Percentiles rank a stretch among this genome's conserved stretches.
These are phyloP conservation scores for Melangyna quadrimaculata DNA, from an alignment of 2,888 invertebrate species.

Conservation along the genomic window DNA sequence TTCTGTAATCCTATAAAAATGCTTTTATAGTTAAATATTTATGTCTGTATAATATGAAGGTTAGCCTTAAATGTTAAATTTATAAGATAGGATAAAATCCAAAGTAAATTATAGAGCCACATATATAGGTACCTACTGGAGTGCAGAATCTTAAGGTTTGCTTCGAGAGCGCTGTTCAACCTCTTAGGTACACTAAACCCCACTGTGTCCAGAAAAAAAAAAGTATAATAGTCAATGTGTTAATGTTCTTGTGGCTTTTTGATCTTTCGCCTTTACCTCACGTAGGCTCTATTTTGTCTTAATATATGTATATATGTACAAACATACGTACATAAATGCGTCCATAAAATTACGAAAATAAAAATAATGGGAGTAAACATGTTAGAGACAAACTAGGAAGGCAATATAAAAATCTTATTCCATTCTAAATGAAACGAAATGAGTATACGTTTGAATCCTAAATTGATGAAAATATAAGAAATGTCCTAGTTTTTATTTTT, in stretches of 20 bases:
- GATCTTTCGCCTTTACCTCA: not conserved
- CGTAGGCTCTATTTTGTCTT: not conserved
- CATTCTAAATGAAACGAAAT: slow-evolving; percentile 9
- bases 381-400: slow-evolving; percentile 14
- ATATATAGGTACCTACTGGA: too few species aligned
- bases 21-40: not conserved
- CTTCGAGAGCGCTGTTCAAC: not conserved
- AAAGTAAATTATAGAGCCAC: not conserved
- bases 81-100: not conserved
- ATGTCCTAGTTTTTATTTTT: not conserved
- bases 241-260: slow-evolving; percentile 7
- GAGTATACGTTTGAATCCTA: slow-evolving; percentile 2
- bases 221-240: not conserved
- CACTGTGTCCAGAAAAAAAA: not conserved
- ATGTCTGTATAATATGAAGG: not conserved
- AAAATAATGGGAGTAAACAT: not conserved
- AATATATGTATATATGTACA: too few species aligned
- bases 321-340: not conserved
- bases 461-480: not conserved
- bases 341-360: slow-evolving; percentile 17
- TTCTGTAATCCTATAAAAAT: not conserved
- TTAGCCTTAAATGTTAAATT: not conserved
- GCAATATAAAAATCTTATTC: slow-evolving; percentile 20
- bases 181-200: not conserved
- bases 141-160: not conserved